Base-by-base conservation (phyloP, 2,113 vertebrate genomes). In the Oreochromis spilurus region DNA sequence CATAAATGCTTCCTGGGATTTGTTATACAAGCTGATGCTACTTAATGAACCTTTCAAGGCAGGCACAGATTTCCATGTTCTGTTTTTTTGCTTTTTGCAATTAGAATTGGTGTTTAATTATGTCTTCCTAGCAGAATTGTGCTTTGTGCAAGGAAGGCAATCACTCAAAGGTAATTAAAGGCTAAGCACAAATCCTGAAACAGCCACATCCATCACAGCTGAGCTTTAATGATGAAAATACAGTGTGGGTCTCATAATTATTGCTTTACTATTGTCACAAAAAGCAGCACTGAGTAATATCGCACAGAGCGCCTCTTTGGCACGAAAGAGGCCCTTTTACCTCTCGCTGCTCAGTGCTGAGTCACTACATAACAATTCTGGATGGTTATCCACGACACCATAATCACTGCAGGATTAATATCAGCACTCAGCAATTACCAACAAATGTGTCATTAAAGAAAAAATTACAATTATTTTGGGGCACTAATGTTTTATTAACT, bases 91-190 rank as follows among this genome's bases (percentile, higher is more conserved):
- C 77, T 79, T 26, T 80, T 88, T 84, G 80, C 86, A 58, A 93
- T 93, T 86, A 86, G 53, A 87, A 91, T 88, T 48, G 81, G 65
- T 78, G 57, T 93, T 93, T 93, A 88, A 93, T 89, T 70, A 92
- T 72, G 81, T 81, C 84, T 77, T 79, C 38, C 53, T 31, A 60
- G 84, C 79, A 81, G 82, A 84, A 80, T 81, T 84, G 79, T 60
- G 36, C 70, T 87, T 89, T 90, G 54, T 90, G 78, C 9, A 21
- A 77, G 78, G 52, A 88, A 53, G 84, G 52, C 55, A 90, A 92
- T 92, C 87, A 91, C 60, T 95, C 91, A 92, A 60, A 84, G 52
- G 81, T 94, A 90, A 95, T 95, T 93, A 95, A 85, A 94, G 89
- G 54, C 87, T 90, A 45, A 88, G 84, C 40, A 79, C 54, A 79